phyloP scores from a whole-genome alignment of 2,797 vertebrate genomes.

The Alcedo atthis region DNA sequence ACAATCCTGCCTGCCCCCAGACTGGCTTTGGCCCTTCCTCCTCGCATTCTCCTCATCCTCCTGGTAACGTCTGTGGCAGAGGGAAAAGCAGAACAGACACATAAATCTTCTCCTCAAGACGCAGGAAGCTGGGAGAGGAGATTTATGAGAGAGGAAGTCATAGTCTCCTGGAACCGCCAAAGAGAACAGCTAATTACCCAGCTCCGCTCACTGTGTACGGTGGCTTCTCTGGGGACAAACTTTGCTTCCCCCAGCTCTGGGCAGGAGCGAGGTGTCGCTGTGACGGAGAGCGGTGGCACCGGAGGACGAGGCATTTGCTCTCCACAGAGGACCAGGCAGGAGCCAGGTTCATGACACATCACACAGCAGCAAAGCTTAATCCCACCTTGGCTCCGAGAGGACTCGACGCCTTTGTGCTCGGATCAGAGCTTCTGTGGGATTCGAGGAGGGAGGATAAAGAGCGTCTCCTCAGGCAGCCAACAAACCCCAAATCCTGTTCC shows the following conservation, averaged over 20 bases:
- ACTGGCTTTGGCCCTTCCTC: not conserved
- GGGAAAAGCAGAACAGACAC: slow-evolving; percentile 37
- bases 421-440: not conserved
- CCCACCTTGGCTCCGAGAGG: not conserved
- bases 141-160: slow-evolving; percentile 54
- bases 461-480: not conserved
- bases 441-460: not conserved
- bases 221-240: not conserved
- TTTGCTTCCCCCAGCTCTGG: not conserved
- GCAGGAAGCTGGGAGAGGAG: slow-evolving; percentile 21
- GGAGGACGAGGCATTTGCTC: not conserved
- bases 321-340: not conserved
- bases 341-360: not conserved
- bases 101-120: slow-evolving; percentile 49
- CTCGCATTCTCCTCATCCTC: not conserved
- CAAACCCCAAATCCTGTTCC: not conserved
- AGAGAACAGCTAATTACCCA: not conserved
- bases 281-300: not conserved
- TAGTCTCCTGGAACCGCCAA: not conserved
- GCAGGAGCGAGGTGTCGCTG: not conserved
- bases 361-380: not conserved
- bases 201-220: not conserved
- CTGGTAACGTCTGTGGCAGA: not conserved
- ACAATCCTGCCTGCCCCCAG: not conserved
- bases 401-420: not conserved